phyloP scores from a whole-genome alignment of 2,797 vertebrate species.

The Gymnopithys bicolor region DNA sequence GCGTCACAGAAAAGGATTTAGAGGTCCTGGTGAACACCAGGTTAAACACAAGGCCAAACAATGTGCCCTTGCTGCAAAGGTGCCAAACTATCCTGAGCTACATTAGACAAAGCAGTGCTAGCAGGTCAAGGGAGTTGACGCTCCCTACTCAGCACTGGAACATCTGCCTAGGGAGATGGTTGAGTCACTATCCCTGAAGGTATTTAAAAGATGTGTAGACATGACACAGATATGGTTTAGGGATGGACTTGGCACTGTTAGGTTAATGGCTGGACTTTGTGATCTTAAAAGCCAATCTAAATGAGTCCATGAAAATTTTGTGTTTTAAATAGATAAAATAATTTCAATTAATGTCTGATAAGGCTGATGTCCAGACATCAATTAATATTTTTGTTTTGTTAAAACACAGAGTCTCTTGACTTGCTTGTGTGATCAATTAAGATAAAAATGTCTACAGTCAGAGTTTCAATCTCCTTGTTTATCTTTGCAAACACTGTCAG shows the following conservation, averaged over 20 bases:
- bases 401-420: neutral
- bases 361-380: neutral
- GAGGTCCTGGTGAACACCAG: neutral
- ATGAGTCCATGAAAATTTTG: neutral
- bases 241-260: neutral
- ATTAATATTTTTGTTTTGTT: neutral
- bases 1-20: neutral
- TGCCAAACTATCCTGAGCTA: neutral
- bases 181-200: neutral
- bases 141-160: neutral
- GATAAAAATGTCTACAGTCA: neutral
- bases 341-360: neutral
- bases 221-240: neutral
- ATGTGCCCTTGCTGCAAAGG: neutral
- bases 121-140: neutral
- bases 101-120: neutral
- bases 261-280: neutral
- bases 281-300: neutral
- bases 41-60: neutral
- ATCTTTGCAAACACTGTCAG: neutral
- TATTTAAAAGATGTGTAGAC: neutral
- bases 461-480: neutral
- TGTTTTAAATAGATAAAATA: neutral
- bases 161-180: neutral
- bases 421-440: neutral